Evolutionary conservation across 1,140 invertebrate genomes (phyloP).

Genomic region (Drosophila novamexicana): DNA sequence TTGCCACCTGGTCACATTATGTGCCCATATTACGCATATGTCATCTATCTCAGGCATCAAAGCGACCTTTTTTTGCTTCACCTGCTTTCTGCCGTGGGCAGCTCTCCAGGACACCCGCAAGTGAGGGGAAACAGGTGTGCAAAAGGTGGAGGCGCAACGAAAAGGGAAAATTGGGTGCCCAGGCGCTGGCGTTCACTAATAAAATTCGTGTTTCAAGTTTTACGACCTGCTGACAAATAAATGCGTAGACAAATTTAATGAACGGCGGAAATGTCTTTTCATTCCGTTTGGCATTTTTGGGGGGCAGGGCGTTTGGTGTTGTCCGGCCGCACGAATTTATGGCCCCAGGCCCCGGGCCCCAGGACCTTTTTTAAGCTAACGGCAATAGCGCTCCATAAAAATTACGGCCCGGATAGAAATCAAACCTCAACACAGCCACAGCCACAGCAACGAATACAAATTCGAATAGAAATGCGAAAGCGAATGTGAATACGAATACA

Average conservation of each 20-base stretch:
- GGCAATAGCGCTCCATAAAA: conserved; percentile 56
- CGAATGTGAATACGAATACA: neutral
- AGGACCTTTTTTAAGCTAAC: conserved; percentile 34
- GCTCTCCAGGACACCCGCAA: conserved; percentile 1
- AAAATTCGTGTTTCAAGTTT: conserved; percentile 66
- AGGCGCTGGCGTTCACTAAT: conserved; percentile 35
- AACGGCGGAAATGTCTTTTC: conserved; percentile 76
- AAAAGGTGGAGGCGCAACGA: neutral
- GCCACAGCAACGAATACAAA: conserved; percentile 28
- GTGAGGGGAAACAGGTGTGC: conserved; percentile 17
- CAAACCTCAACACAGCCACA: conserved; percentile 24
- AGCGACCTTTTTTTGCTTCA: conserved; percentile 35
- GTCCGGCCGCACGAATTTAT: conserved; percentile 32
- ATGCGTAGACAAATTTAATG: conserved; percentile 81
- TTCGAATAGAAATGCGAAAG: conserved; percentile 20
- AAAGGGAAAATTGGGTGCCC: neutral
- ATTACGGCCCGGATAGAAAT: conserved; percentile 45
- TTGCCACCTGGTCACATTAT: conserved; percentile 24
- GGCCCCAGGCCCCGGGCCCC: neutral
- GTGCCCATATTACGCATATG: conserved; percentile 31
- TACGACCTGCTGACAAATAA: conserved; percentile 82
- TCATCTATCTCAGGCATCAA: conserved; percentile 35
- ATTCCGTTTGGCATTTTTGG: conserved; percentile 40
- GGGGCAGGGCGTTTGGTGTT: neutral
- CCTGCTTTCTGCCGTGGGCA: neutral